phyloP scores from a whole-genome alignment of 2,888 invertebrate species.

The Lumbricus terrestris region DNA sequence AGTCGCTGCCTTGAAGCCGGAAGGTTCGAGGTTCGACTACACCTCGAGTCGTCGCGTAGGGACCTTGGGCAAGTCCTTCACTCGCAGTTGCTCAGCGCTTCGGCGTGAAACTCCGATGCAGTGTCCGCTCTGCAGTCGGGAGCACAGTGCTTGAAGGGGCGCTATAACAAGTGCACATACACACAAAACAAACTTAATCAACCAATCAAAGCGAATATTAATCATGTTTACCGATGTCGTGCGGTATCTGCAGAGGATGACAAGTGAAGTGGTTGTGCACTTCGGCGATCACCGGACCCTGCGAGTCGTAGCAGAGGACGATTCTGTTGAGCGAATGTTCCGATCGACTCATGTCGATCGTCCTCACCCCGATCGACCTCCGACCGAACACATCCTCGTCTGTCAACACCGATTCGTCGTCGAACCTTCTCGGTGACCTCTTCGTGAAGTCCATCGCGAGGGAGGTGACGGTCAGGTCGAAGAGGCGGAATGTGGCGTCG shows the following conservation, averaged over 20 bases:
- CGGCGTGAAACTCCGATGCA: too few species aligned
- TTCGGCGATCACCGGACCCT: slow-evolving; percentile 10
- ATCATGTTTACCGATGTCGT: background rate
- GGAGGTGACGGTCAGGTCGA: background rate
- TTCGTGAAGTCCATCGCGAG: slow-evolving; percentile 21
- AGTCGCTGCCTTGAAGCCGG: too few species aligned
- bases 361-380: background rate
- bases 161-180: too few species aligned
- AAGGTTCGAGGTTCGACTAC: too few species aligned
- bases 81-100: too few species aligned
- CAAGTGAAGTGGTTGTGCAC: background rate
- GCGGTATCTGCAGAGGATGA: background rate
- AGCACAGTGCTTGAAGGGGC: too few species aligned
- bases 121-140: too few species aligned
- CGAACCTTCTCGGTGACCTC: background rate
- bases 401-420: background rate
- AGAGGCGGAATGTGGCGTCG: background rate
- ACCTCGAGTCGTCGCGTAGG: too few species aligned
- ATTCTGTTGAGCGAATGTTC: background rate
- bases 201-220: background rate
- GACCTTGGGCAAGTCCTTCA: too few species aligned
- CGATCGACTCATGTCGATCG: background rate
- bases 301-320: background rate
- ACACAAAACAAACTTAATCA: background rate
- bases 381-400: background rate